Percentiles rank a stretch among this genome's conserved stretches.
Conservation (phyloP, 1,140 invertebrate genomes). For the Uloborus diversus region DNA sequence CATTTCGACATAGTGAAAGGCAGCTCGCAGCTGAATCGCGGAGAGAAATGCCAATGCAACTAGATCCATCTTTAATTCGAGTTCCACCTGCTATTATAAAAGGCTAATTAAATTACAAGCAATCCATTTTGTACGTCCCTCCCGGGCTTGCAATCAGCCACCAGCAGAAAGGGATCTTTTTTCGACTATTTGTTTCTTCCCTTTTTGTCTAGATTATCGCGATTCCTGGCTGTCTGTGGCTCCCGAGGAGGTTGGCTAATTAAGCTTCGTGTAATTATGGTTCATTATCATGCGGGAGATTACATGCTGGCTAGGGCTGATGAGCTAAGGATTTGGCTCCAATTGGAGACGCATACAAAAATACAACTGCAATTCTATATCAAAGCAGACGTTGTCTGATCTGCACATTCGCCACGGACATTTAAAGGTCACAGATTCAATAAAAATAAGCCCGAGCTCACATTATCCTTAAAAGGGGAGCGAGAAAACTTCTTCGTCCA, state of each 20-base stretch:
- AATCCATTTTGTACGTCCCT: slow-evolving; percentile 53
- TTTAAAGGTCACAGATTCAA: slow-evolving; percentile 33
- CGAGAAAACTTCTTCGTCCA: too few species aligned
- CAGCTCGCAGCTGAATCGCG: neutral
- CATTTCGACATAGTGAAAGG: too few species aligned
- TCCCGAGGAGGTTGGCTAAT: slow-evolving; percentile 49
- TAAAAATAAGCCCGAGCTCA: too few species aligned
- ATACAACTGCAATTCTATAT: neutral
- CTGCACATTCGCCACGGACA: neutral
- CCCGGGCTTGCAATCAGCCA: slow-evolving; percentile 32
- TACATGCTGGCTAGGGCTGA: slow-evolving; percentile 48
- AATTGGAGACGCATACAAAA: neutral
- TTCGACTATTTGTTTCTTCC: slow-evolving; percentile 13
- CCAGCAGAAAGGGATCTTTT: slow-evolving; percentile 34
- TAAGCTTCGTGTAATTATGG: slow-evolving; percentile 52
- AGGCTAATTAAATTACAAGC: slow-evolving; percentile 57
- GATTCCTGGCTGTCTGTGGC: slow-evolving; percentile 30
- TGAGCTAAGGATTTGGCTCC: slow-evolving; percentile 16
- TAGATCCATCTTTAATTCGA: slow-evolving; percentile 49
- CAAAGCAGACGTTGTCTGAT: slow-evolving; percentile 29
- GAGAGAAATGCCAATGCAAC: slow-evolving; percentile 40
- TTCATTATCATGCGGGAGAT: slow-evolving; percentile 53
- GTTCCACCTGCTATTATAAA: slow-evolving; percentile 55
- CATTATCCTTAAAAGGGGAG: too few species aligned
- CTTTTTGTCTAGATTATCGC: slow-evolving; percentile 46